Evolutionary conservation across 2,888 invertebrate species (phyloP).

Genomic region (Poecilus cupreus): DNA sequence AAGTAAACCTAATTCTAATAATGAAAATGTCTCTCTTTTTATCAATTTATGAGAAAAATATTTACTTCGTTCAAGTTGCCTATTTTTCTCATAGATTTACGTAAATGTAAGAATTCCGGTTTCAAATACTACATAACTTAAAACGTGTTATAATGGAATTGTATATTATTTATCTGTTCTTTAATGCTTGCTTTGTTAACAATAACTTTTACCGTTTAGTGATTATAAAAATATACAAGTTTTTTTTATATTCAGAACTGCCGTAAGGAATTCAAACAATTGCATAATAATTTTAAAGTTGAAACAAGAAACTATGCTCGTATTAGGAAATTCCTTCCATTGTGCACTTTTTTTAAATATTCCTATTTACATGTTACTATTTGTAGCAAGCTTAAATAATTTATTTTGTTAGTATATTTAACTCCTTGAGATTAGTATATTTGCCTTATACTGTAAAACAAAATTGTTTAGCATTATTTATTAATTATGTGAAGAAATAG

Average conservation of each 20-base stretch:
- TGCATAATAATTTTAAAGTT: conserved; percentile 51
- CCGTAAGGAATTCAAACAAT: conserved; percentile 43
- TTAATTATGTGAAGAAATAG: conserved; percentile 56
- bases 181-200: conserved; percentile 58
- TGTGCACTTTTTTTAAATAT: conserved; percentile 56
- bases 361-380: conserved; percentile 59
- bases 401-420: conserved; percentile 54
- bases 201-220: conserved; percentile 44
- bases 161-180: conserved; percentile 46
- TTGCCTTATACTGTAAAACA: conserved; percentile 59
- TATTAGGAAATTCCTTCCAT: conserved; percentile 51
- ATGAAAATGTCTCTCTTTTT: conserved; percentile 30
- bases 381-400: conserved; percentile 57
- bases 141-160: conserved; percentile 54
- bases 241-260: conserved; percentile 50
- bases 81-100: conserved; percentile 36
- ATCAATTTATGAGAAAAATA: conserved; percentile 24
- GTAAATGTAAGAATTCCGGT: conserved; percentile 46
- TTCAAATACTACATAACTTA: conserved; percentile 42
- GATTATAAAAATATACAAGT: conserved; percentile 22
- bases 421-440: conserved; percentile 58
- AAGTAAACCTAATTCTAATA: conserved; percentile 33
- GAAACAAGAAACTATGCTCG: conserved; percentile 41
- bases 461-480: conserved; percentile 58
- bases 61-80: background rate